Conservation (phyloP, 1,140 invertebrate species). For the Micrasema longulum region DNA sequence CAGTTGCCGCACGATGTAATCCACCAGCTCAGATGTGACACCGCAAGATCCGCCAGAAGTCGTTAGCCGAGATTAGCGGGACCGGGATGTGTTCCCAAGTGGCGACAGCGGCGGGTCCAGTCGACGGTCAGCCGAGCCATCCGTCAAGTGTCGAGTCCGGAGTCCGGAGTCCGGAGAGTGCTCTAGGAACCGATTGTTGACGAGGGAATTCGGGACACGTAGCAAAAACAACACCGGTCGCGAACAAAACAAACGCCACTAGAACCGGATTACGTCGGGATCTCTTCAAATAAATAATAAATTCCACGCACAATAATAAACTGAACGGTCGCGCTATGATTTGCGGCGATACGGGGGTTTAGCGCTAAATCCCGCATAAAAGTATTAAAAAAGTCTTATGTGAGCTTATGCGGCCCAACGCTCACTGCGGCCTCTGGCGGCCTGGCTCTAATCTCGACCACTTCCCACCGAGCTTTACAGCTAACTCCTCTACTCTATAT, state of each 20-base stretch:
- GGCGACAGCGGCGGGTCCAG: slow-evolving; percentile 5
- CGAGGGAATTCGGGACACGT: neutral
- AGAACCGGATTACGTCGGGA: slow-evolving; percentile 39
- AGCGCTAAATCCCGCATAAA: slow-evolving; percentile 54
- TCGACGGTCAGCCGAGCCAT: slow-evolving; percentile 28
- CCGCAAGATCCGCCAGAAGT: neutral
- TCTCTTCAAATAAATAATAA: slow-evolving; percentile 52
- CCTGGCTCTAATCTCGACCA: slow-evolving; percentile 74
- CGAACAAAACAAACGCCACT: slow-evolving; percentile 42
- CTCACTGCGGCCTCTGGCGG: slow-evolving; percentile 40
- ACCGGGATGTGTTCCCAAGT: slow-evolving; percentile 15
- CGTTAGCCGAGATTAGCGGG: slow-evolving; percentile 3
- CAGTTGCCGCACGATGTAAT: slow-evolving; percentile 18
- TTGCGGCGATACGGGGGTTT: slow-evolving; percentile 52
- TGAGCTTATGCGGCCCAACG: slow-evolving; percentile 53
- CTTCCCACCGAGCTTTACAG: slow-evolving; percentile 76
- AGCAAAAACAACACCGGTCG: slow-evolving; percentile 34
- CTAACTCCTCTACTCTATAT: slow-evolving; percentile 77
- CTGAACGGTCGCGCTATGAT: slow-evolving; percentile 49
- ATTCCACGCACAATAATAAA: slow-evolving; percentile 51
- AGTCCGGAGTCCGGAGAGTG: no score
- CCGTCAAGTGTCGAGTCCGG: slow-evolving; percentile 26
- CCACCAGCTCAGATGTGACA: slow-evolving; percentile 16
- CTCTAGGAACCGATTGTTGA: no score
- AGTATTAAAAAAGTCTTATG: slow-evolving; percentile 56